Evolutionary conservation across 64 coral and sea anemone genomes (phyloP).

Genomic region (Montipora efflorescens): DNA sequence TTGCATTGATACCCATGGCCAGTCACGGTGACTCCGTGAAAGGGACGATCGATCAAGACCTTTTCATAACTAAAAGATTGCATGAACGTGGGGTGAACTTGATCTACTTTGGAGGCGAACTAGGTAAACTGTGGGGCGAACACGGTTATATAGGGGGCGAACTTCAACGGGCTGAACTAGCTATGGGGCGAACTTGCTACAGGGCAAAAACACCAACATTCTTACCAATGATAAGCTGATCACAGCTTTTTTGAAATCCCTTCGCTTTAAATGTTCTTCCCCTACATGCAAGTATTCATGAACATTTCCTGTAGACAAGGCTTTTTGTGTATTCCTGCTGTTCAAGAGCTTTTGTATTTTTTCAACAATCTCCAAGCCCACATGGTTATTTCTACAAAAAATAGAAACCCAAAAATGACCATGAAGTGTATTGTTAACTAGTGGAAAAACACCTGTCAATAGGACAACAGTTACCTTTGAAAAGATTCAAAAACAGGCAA

Average conservation of each 20-base stretch:
- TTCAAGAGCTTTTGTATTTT: slow-evolving; percentile 60
- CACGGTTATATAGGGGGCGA: too few species aligned
- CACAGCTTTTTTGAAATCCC: slow-evolving; percentile 68
- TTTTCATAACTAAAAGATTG: too few species aligned
- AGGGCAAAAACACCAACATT: neutral
- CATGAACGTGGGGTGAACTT: too few species aligned
- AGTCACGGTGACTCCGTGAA: too few species aligned
- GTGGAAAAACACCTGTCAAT: neutral
- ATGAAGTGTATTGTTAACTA: neutral
- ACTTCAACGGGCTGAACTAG: too few species aligned
- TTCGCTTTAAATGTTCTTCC: slow-evolving; percentile 28
- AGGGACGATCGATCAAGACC: too few species aligned
- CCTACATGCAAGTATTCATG: slow-evolving; percentile 37
- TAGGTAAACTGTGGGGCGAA: too few species aligned
- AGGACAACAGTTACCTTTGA: neutral
- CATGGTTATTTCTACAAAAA: slow-evolving; percentile 22
- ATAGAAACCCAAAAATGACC: neutral
- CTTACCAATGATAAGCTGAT: slow-evolving; percentile 56
- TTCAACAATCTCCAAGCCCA: slow-evolving; percentile 38
- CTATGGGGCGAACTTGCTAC: too few species aligned
- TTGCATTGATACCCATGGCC: too few species aligned
- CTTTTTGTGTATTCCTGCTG: neutral
- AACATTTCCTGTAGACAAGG: slow-evolving; percentile 37
- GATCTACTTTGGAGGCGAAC: too few species aligned
- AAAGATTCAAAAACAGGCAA: too few species aligned